These are phyloP conservation scores for Styela clava DNA, from an alignment of 23 tunicate genomes.

Conservation along the genomic window DNA sequence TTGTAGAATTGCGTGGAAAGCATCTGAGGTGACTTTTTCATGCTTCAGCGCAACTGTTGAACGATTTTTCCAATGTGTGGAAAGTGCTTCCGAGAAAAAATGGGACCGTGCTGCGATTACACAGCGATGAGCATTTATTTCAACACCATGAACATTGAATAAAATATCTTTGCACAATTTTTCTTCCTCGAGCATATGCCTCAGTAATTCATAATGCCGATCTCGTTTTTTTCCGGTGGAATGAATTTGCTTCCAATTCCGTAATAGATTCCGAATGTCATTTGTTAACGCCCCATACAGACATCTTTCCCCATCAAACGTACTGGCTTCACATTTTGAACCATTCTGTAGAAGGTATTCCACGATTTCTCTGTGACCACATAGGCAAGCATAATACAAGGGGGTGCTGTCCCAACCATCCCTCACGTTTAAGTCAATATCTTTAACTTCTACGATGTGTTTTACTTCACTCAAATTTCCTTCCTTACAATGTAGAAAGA, in stretches of 20 bases:
- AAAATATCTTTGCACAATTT: constrained; percentile 15
- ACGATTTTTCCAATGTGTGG: constrained; percentile 34
- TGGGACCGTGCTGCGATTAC: constrained; percentile 42
- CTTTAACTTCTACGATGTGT: constrained; percentile 20
- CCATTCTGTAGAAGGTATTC: constrained; percentile 54
- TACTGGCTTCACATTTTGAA: constrained; percentile 49
- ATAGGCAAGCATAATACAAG: constrained; percentile 49
- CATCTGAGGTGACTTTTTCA: constrained; percentile 7
- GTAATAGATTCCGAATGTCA: constrained; percentile 44
- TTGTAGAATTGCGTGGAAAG: constrained; percentile 21
- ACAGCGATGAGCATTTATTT: constrained; percentile 30
- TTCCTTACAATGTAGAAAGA: constrained; percentile 6
- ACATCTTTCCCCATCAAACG: constrained; percentile 77
- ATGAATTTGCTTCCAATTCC: constrained; percentile 59
- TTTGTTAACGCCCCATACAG: constrained; percentile 71
- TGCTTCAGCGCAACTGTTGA: background rate
- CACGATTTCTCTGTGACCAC: constrained; percentile 47
- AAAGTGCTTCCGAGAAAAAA: constrained; percentile 26
- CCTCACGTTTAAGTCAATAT: constrained; percentile 13
- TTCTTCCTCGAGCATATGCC: constrained; percentile 8
- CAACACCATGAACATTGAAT: constrained; percentile 24
- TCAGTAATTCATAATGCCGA: constrained; percentile 44
- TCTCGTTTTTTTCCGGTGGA: constrained; percentile 23
- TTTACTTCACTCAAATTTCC: constrained; percentile 12
- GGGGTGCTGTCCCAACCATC: constrained; percentile 38